Conservation (phyloP, 2,888 invertebrate genomes). For the Abscondita cerata region DNA sequence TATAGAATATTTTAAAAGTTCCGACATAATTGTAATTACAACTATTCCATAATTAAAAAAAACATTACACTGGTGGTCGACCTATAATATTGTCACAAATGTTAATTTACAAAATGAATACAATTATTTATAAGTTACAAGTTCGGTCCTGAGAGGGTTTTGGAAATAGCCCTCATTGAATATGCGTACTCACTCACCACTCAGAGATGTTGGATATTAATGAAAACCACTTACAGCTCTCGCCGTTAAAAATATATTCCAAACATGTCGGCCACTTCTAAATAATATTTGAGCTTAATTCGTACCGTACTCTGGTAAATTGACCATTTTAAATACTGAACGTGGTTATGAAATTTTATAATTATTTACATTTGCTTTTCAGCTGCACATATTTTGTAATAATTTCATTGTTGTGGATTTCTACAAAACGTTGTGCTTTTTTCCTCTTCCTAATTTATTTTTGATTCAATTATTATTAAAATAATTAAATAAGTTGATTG, state of each 20-base stretch:
- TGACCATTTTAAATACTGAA: constrained; percentile 24
- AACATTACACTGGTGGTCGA: too few species aligned
- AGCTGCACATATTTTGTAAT: constrained; percentile 10
- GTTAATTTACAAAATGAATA: constrained; percentile 29
- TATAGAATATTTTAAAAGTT: too few species aligned
- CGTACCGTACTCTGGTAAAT: constrained; percentile 20
- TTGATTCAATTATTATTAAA: too few species aligned
- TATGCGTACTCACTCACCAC: constrained; percentile 41
- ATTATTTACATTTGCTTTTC: constrained; percentile 23
- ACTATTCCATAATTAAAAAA: too few species aligned
- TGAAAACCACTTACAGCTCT: constrained; percentile 37
- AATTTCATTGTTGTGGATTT: constrained; percentile 8
- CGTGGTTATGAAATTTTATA: constrained; percentile 28
- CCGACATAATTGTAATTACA: too few species aligned
- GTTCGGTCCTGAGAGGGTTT: constrained; percentile 35
- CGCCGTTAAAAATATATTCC: constrained; percentile 35
- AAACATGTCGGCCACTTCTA: constrained; percentile 33
- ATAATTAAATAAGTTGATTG: too few species aligned
- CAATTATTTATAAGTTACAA: constrained; percentile 28
- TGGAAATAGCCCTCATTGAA: constrained; percentile 36
- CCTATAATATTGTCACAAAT: too few species aligned
- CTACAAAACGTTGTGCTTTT: too few species aligned
- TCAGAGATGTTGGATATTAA: constrained; percentile 40
- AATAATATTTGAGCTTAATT: constrained; percentile 32
- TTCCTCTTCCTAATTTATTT: too few species aligned